These are phyloP conservation scores for Polyploca ridens DNA, from an alignment of 2,888 invertebrate genomes.

Conservation along the genomic window DNA sequence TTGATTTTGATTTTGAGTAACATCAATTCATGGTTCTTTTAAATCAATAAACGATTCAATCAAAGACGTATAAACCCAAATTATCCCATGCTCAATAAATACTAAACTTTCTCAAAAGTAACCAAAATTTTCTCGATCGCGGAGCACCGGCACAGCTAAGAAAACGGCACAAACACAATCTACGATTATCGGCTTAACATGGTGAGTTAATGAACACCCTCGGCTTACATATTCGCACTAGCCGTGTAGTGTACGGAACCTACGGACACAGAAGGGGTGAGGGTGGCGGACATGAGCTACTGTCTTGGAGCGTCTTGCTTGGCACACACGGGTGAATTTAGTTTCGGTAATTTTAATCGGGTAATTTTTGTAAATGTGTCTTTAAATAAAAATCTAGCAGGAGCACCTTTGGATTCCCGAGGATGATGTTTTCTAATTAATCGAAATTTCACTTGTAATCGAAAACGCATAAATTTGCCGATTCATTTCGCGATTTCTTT, in stretches of 20 bases:
- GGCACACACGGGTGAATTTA: neutral
- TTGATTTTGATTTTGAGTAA: too few relatives aligned
- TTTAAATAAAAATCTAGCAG: too few relatives aligned
- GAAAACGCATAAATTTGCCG: too few relatives aligned
- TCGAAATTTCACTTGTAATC: too few relatives aligned
- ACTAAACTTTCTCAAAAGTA: neutral
- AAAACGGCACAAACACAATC: conserved; percentile 49
- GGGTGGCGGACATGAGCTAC: conserved; percentile 25
- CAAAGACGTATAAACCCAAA: too few relatives aligned
- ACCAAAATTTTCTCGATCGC: conserved; percentile 2
- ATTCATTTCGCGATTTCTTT: too few relatives aligned
- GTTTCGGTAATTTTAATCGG: neutral
- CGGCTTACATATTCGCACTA: conserved; percentile 63
- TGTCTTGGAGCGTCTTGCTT: conserved; percentile 9
- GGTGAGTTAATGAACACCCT: conserved; percentile 74
- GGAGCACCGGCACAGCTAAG: conserved; percentile 12
- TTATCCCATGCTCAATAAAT: too few relatives aligned
- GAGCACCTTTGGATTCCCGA: too few relatives aligned
- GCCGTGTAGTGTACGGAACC: conserved; percentile 51
- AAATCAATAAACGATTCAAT: too few relatives aligned
- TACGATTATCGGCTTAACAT: conserved; percentile 74
- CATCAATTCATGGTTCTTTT: too few relatives aligned
- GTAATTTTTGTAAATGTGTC: neutral
- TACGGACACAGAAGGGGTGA: conserved; percentile 42
- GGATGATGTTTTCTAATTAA: too few relatives aligned